Evolutionary conservation across 2,797 vertebrate species (phyloP).

Genomic region (Malurus leucopterus): DNA sequence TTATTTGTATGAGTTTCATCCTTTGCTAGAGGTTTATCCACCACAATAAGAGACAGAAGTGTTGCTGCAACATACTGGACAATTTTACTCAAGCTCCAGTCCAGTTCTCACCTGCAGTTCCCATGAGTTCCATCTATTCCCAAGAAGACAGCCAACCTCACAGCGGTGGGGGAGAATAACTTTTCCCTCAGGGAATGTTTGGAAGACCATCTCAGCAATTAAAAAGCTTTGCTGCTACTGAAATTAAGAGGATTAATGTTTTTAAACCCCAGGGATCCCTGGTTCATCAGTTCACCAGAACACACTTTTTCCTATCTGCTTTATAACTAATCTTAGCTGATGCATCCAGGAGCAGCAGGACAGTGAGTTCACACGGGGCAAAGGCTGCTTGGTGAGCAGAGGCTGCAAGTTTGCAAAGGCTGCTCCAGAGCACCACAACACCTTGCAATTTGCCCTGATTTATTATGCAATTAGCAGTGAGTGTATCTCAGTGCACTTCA

Average conservation of each 20-base stretch:
- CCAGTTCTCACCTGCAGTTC: not conserved
- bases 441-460: conserved; percentile 13
- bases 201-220: conserved; percentile 4
- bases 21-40: not conserved
- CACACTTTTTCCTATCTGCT: not conserved
- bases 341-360: not conserved
- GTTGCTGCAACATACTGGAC: not conserved
- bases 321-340: not conserved
- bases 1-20: not conserved
- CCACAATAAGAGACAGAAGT: not conserved
- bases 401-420: not conserved
- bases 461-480: not conserved
- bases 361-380: not conserved
- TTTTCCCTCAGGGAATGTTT: not conserved
- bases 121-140: not conserved
- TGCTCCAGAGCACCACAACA: fast-evolving
- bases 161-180: not conserved
- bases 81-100: not conserved
- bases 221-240: not conserved
- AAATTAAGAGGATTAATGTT: conserved; percentile 3
- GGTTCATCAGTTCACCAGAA: not conserved
- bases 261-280: not conserved
- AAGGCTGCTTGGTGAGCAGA: not conserved
- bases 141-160: not conserved
- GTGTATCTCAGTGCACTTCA: not conserved